A percentile compares a stretch with the other conserved stretches of the same genome.
Conservation (phyloP, 1,140 invertebrate species). For the Teleopsis dalmanni region DNA sequence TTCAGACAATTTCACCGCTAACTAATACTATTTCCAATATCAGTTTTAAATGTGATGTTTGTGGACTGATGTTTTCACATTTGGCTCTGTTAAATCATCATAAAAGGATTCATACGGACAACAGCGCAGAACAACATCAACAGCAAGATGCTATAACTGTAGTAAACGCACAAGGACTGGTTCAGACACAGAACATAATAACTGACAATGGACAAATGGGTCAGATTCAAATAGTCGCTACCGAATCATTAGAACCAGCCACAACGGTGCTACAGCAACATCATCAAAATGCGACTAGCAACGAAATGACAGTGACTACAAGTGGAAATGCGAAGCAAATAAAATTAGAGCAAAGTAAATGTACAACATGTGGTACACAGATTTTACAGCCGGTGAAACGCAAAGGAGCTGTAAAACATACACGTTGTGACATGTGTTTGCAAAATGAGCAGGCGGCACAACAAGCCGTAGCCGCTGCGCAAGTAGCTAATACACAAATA, state of each 20-base stretch:
- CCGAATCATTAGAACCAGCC: slow-evolving; percentile 47
- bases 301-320: slow-evolving; percentile 30
- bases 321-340: slow-evolving; percentile 24
- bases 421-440: slow-evolving; percentile 52
- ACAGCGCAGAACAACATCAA: slow-evolving; percentile 35
- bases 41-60: slow-evolving; percentile 79
- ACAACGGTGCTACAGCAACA: slow-evolving; percentile 28
- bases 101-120: slow-evolving; percentile 66
- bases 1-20: slow-evolving; percentile 15
- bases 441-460: slow-evolving; percentile 48
- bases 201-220: slow-evolving; percentile 43
- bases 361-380: slow-evolving; percentile 51
- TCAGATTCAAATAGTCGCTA: slow-evolving; percentile 55
- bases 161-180: slow-evolving; percentile 42
- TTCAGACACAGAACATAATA: slow-evolving; percentile 46
- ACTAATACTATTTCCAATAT: slow-evolving; percentile 66
- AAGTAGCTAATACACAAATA: slow-evolving; percentile 47
- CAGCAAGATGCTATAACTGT: slow-evolving; percentile 32
- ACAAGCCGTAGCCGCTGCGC: slow-evolving; percentile 18
- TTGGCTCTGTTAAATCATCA: slow-evolving; percentile 70
- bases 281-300: slow-evolving; percentile 5
- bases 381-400: slow-evolving; percentile 49
- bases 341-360: slow-evolving; percentile 39
- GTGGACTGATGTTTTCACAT: slow-evolving; percentile 73
- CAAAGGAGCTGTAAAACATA: slow-evolving; percentile 53